These are phyloP conservation scores for Auanema freiburgensis DNA, from an alignment of 2,888 invertebrate genomes.

Conservation along the genomic window DNA sequence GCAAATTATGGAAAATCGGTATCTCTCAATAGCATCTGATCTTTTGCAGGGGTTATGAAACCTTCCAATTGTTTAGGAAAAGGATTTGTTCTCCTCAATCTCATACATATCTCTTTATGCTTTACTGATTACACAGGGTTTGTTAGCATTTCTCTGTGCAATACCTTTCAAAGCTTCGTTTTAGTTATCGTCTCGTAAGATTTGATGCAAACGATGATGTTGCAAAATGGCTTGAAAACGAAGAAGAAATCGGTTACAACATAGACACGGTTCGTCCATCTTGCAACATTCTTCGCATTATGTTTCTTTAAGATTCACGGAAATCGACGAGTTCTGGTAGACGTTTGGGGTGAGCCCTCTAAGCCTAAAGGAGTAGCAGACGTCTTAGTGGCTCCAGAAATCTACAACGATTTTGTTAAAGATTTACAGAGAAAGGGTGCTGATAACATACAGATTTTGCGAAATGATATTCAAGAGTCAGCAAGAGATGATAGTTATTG, in stretches of 20 bases:
- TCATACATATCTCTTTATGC: too few species aligned
- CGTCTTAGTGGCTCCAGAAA: slow-evolving; percentile 53
- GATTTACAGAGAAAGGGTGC: slow-evolving; percentile 22
- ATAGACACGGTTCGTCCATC: slow-evolving; percentile 12
- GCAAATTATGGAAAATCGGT: too few species aligned
- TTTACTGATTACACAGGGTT: slow-evolving; percentile 4
- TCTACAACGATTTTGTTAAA: slow-evolving; percentile 25
- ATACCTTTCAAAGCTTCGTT: background rate
- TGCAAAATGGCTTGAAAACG: slow-evolving; percentile 26
- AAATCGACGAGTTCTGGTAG: slow-evolving; percentile 35
- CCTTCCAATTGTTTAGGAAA: too few species aligned
- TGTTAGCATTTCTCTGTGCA: background rate
- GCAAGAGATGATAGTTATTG: slow-evolving; percentile 9
- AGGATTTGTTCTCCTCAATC: too few species aligned
- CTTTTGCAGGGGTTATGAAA: too few species aligned
- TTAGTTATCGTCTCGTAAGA: slow-evolving; percentile 26
- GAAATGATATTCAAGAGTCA: slow-evolving; percentile 41
- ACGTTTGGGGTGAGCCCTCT: slow-evolving; percentile 56
- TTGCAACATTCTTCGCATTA: too few species aligned
- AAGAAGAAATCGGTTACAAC: slow-evolving; percentile 22
- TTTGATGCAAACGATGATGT: slow-evolving; percentile 24
- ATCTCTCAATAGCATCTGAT: too few species aligned
- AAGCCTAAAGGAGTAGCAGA: slow-evolving; percentile 37
- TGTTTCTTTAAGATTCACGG: slow-evolving; percentile 5
- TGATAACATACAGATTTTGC: slow-evolving; percentile 27